Evolutionary conservation across 2,888 invertebrate genomes (phyloP), one percentile per base, ranked within the genome.

Genomic region (Epinotia nisella): DNA sequence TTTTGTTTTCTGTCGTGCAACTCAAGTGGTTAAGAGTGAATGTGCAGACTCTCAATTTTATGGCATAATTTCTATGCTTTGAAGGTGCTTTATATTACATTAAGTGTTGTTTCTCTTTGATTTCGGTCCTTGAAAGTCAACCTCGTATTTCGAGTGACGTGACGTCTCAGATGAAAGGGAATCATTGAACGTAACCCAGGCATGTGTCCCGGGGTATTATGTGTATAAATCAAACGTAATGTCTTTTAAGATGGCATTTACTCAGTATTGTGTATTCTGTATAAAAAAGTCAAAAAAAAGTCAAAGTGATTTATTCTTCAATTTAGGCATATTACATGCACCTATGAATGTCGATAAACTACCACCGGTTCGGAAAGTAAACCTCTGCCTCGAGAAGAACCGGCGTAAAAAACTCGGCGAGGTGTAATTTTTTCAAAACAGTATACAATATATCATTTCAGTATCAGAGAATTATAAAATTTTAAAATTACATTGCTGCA

Each of bases 1-100:
- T 66, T 66, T 60, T 55, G 66, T 71, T 71, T 60, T 35, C 58
- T 60, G 66, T 71, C 71, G 51, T 29, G 24, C 11, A 1, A 41
- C 21, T 39, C 45, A 19, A 60, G 53, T 13, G 66, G 17, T 59
- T 59, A 39, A 61, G n/a, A n/a, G n/a, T n/a, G n/a, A n/a, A n/a
- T n/a, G n/a, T n/a, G n/a, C n/a, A n/a, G 45, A 11, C 35, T 41
- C 24, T 39, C 53, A 60, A 21, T 41, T 70, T 70, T 19, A 58
- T 10, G 24, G 13, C n/a, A 56, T 66, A n/a, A 45, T 66, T 56
- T 21, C 2, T 24, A 58, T 58, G 15, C n/a, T 56, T 49, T 3
- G 5, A n/a, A 24, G 1, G 11, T 15, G 5, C 41, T 49, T 59
- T n/a, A 21, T 3, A 24, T 21, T 56, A 7, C 15, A 4, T 56